Conservation (phyloP, 2,888 invertebrate genomes). For the Hemicrepidius hirtus region DNA sequence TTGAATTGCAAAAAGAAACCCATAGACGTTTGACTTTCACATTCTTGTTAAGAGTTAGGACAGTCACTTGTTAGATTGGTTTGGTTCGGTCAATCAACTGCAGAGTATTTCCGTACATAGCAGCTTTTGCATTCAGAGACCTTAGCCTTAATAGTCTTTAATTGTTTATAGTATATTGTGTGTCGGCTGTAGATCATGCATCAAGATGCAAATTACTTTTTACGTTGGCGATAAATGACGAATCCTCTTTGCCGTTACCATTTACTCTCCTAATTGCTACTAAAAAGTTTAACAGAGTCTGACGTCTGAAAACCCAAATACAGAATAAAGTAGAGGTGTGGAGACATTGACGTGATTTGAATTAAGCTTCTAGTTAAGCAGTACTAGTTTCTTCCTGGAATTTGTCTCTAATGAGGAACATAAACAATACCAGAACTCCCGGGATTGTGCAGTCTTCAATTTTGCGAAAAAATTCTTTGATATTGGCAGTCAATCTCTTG, state of each 20-base stretch:
- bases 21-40: conserved; percentile 21
- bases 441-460: no score
- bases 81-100: conserved; percentile 33
- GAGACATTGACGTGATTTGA: no score
- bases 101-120: conserved; percentile 14
- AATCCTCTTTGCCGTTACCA: not conserved
- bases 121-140: conserved; percentile 15
- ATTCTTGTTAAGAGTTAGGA: conserved; percentile 5
- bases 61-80: conserved; percentile 17
- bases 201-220: conserved; percentile 6
- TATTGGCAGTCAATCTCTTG: no score
- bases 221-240: not conserved
- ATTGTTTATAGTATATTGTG: not conserved
- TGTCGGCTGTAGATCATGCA: conserved; percentile 10
- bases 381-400: no score
- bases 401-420: no score
- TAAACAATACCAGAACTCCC: no score
- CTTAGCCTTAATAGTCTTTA: conserved; percentile 22
- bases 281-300: not conserved
- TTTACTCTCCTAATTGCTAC: not conserved
- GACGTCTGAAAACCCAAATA: not conserved
- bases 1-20: conserved; percentile 3
- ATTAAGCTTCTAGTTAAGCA: no score
- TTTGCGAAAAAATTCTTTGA: no score
- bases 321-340: not conserved